Base-by-base conservation (phyloP, 1,140 invertebrate genomes). In the Euwallacea fornicatus region DNA sequence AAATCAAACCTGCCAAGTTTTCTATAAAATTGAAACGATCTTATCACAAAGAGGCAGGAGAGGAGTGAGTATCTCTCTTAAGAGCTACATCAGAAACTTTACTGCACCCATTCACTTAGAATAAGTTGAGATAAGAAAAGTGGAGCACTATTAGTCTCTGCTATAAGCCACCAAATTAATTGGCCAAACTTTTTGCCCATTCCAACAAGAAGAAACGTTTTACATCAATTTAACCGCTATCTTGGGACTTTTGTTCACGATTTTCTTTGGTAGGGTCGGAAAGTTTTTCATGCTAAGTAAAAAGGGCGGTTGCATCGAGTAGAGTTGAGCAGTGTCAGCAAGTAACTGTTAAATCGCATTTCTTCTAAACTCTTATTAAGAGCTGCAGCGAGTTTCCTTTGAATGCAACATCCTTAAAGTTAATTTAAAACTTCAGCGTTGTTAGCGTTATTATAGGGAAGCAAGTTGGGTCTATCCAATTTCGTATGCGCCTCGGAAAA, bases 381-480 rank as follows among this genome's bases (percentile, higher is more conserved):
- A 33, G 21, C 21, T 33, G 21, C 21, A 33, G 21, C 21, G 46
- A 50, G 46, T 59, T 59, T 41, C 16, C 41, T 11, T 42, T 33
- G 42, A 59, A 59, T 59, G 33, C 56, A 59, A 59, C 41, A 59
- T 59, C 42, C 8, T 41, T 33, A 59, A 59, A 59, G 56, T 59
- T 59, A 59, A 59, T 59, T 59, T 59, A 59, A 33, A 59, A 59
- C 16, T 59, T 59, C 16, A 59, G 3, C 56, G 56, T 59, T 41
- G 56, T 59, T 59, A 41, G 13, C 33, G 16, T 10, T 50, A 50
- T 50, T 50, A 59, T 59, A 59, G n/a, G 8, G n/a, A 21, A 56
- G 54, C 54, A 59, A 59, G 56, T 59, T 59, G 16, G 56, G 8
- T 59, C 33, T 59, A 21, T 59, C 56, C 56, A 59, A 59, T 59